Conservation (phyloP, 2,888 invertebrate species). For the Cephus nigrinus region DNA sequence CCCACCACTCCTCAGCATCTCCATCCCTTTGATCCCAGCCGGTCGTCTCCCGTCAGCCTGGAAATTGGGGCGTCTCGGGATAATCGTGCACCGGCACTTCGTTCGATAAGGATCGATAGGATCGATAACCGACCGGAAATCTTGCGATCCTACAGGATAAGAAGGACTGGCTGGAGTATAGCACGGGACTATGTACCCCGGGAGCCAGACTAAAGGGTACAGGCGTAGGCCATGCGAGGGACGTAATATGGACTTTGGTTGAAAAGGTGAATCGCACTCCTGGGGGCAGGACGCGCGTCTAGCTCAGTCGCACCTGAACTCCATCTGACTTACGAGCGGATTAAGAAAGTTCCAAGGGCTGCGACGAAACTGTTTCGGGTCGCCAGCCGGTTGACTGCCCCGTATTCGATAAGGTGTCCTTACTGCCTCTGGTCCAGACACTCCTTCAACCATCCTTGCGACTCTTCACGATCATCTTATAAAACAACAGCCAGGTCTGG, state of each 20-base stretch:
- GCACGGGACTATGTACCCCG: too few relatives aligned
- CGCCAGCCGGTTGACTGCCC: conserved; percentile 42
- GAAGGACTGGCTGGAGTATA: too few relatives aligned
- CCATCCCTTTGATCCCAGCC: too few relatives aligned
- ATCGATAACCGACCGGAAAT: too few relatives aligned
- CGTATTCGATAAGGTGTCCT: conserved; percentile 18
- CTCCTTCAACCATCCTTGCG: not conserved
- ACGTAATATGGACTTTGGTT: conserved; percentile 46
- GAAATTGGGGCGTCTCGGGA: too few relatives aligned
- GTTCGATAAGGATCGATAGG: too few relatives aligned
- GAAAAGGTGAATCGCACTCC: conserved; percentile 53
- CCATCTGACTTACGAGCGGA: conserved; percentile 52
- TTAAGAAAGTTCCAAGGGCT: conserved; percentile 43
- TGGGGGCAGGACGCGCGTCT: conserved; percentile 46
- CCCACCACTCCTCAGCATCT: too few relatives aligned
- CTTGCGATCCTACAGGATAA: too few relatives aligned
- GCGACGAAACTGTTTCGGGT: conserved; percentile 42
- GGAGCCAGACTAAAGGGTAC: too few relatives aligned
- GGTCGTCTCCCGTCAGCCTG: too few relatives aligned
- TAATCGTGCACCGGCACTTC: too few relatives aligned
- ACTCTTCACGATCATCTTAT: not conserved
- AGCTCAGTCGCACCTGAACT: conserved; percentile 49
- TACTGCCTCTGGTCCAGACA: not conserved
- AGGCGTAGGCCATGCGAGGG: not conserved
- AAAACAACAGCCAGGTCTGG: too few relatives aligned